Conservation (phyloP, 2,797 vertebrate species). For the Paguma larvata region DNA sequence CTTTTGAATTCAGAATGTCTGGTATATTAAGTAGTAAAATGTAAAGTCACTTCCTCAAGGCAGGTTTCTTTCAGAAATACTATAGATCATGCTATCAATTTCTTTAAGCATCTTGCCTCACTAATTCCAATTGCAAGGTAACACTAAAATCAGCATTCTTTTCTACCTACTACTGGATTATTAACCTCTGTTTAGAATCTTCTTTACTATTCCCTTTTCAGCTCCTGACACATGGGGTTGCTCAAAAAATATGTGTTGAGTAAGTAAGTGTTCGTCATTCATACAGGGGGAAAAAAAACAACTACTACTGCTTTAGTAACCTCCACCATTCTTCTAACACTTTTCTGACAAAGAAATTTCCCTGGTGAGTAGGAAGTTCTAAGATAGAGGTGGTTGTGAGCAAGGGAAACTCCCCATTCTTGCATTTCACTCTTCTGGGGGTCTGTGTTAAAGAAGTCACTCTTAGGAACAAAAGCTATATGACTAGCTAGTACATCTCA, state of each 20-base stretch:
- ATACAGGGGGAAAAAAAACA: neutral
- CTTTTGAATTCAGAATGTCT: conserved; percentile 48
- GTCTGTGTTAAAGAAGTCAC: neutral
- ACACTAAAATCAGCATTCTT: neutral
- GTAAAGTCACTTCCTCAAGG: neutral
- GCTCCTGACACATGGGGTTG: neutral
- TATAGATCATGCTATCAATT: neutral
- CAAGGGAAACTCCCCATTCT: neutral
- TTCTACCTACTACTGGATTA: neutral
- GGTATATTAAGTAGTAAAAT: neutral
- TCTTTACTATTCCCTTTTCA: conserved; percentile 4
- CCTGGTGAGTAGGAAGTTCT: neutral
- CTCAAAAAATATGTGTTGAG: conserved; percentile 2
- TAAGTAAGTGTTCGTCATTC: conserved; percentile 15
- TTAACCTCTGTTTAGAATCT: neutral
- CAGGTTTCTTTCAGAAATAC: neutral
- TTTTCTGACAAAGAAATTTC: conserved; percentile 32
- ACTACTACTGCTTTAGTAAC: neutral
- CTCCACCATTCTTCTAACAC: neutral
- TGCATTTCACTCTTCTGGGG: neutral
- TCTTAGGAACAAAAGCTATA: conserved; percentile 4
- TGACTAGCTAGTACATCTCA: neutral
- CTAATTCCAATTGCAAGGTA: neutral
- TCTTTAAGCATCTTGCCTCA: neutral
- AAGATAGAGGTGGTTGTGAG: neutral